phyloP scores from a whole-genome alignment of 2,797 vertebrate genomes.

The Scleropages formosus region DNA sequence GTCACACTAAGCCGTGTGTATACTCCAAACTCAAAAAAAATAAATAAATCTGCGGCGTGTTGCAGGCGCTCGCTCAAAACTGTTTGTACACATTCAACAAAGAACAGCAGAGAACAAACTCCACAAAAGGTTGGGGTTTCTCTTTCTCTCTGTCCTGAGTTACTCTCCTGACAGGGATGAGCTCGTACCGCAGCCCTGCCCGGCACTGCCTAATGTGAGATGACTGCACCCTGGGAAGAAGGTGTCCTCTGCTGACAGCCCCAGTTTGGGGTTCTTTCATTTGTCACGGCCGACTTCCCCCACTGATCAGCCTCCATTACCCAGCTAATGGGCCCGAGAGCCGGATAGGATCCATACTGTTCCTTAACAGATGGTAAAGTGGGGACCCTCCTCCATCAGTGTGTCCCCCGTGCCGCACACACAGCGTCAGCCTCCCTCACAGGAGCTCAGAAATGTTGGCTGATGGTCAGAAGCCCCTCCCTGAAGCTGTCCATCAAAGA shows the following conservation, averaged over 20 bases:
- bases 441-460: not conserved
- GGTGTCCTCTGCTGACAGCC: constrained; percentile 5
- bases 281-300: constrained; percentile 38
- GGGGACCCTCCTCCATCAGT: not conserved
- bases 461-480: not conserved
- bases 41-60: not conserved
- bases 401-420: not conserved
- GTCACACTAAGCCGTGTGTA: not conserved
- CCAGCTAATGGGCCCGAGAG: constrained; percentile 49
- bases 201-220: not conserved
- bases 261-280: constrained; percentile 1
- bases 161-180: too few species aligned
- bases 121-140: not conserved
- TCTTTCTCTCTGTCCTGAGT: not conserved
- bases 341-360: constrained; percentile 10
- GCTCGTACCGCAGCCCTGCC: too few species aligned
- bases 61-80: not conserved
- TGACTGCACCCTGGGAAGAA: too few species aligned
- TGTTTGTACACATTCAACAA: not conserved
- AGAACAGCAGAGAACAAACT: not conserved
- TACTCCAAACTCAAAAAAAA: not conserved
- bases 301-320: constrained; percentile 51
- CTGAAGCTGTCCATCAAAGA: not conserved
- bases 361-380: constrained; percentile 33
- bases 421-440: not conserved